A percentile compares a stretch with the other conserved stretches of the same genome.
phyloP scores from a whole-genome alignment of 2,888 invertebrate species.

The Pyrochroa serraticornis region DNA sequence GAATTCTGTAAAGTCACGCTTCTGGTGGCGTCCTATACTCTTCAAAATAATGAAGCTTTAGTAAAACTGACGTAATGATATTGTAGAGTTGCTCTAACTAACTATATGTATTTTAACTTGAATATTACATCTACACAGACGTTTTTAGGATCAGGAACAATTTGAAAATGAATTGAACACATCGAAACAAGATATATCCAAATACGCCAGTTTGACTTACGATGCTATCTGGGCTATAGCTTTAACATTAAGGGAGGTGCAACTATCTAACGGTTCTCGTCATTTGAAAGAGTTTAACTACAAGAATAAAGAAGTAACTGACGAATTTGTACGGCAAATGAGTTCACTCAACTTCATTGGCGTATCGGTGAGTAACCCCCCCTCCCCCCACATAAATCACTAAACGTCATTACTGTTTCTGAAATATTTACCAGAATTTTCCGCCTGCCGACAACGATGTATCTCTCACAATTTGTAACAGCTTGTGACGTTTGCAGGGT shows the following conservation, averaged over 20 bases:
- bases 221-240: constrained; percentile 93
- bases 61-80: no score
- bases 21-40: no score
- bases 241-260: constrained; percentile 71
- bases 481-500: constrained; percentile 66
- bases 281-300: constrained; percentile 68
- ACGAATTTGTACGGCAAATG: constrained; percentile 73
- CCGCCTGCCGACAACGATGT: not conserved
- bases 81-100: no score
- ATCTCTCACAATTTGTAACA: no score
- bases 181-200: constrained; percentile 57
- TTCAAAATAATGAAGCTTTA: no score
- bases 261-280: constrained; percentile 62
- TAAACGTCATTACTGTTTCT: not conserved
- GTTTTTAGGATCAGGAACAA: constrained; percentile 22
- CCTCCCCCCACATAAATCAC: not conserved
- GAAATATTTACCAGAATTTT: not conserved
- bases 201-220: constrained; percentile 81
- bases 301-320: constrained; percentile 73
- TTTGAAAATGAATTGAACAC: constrained; percentile 55
- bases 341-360: constrained; percentile 79
- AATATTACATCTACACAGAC: not conserved
- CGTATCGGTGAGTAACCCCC: constrained; percentile 74
- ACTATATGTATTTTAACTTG: no score
- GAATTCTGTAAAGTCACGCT: no score